Percentiles rank a stretch among this genome's conserved stretches.
Conservation (phyloP, 2,797 vertebrate species). For the Perodicticus potto region DNA sequence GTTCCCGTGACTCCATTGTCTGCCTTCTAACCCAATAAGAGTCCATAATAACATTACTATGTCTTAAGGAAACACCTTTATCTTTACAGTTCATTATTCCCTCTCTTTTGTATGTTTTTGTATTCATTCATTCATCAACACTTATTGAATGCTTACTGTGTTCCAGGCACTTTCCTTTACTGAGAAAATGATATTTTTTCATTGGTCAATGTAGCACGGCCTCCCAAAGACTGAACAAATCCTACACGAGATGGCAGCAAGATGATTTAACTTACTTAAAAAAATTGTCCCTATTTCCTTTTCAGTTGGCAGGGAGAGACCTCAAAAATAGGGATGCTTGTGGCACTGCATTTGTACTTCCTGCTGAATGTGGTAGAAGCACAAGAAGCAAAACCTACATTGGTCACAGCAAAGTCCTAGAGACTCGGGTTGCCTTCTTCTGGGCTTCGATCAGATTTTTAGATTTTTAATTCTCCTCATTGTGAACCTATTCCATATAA, state of each 20-base stretch:
- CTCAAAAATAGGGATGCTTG: neutral
- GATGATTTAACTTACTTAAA: neutral
- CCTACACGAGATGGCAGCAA: neutral
- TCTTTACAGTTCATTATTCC: neutral
- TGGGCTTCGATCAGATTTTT: conserved; percentile 23
- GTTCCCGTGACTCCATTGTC: neutral
- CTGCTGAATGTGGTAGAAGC: neutral
- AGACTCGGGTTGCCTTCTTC: neutral
- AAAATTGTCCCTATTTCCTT: neutral
- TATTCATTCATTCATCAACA: neutral
- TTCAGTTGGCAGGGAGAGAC: neutral
- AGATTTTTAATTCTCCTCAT: neutral
- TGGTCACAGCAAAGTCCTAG: neutral
- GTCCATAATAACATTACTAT: neutral
- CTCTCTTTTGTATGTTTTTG: neutral
- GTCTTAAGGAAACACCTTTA: neutral
- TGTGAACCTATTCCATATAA: neutral
- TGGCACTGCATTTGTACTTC: neutral
- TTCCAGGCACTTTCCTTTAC: neutral
- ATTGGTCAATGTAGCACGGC: neutral
- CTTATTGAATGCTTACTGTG: neutral
- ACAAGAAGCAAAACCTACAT: neutral
- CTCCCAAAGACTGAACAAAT: neutral
- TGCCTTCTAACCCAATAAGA: neutral
- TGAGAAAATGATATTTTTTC: conserved; percentile 40